phyloP scores from a whole-genome alignment of 2,797 vertebrate species.

The Myoxocephalus aenaeus region DNA sequence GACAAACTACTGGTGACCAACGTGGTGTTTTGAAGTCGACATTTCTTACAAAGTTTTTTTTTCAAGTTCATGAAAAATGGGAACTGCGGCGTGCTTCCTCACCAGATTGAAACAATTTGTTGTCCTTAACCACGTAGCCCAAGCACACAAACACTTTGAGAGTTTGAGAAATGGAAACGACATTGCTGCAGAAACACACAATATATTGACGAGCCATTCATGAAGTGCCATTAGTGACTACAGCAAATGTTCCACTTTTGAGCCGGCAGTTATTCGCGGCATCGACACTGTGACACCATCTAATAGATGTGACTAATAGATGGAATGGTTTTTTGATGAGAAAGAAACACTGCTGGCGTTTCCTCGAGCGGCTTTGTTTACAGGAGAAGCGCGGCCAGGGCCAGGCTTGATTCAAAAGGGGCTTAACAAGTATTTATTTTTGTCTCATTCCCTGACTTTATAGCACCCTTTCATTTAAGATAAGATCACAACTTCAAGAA shows the following conservation, averaged over 20 bases:
- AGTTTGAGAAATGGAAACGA: not conserved
- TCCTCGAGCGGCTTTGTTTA: constrained; percentile 3
- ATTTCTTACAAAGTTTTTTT: not conserved
- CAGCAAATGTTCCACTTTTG: not conserved
- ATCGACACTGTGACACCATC: not conserved
- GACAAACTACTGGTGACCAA: not conserved
- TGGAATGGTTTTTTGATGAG: constrained; percentile 7
- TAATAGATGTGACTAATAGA: constrained; percentile 16
- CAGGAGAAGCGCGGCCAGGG: not conserved
- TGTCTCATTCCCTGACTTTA: constrained; percentile 29
- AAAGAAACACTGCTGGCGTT: not conserved
- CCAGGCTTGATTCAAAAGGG: constrained; percentile 4
- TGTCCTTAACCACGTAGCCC: not conserved
- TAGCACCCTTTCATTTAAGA: constrained; percentile 47
- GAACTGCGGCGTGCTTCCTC: not conserved
- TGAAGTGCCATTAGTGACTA: not conserved
- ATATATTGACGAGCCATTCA: not conserved
- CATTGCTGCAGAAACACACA: not conserved
- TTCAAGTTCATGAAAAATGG: not conserved
- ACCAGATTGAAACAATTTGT: not conserved
- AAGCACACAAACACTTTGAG: not conserved
- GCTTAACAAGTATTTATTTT: constrained; percentile 36
- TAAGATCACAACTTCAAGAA: constrained; percentile 54
- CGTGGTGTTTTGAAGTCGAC: not conserved
- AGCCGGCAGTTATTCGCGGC: not conserved